Percentiles rank a stretch among this genome's conserved stretches.
Evolutionary conservation across 23 tunicate genomes (phyloP).

Genomic region (Ascidia mentula): DNA sequence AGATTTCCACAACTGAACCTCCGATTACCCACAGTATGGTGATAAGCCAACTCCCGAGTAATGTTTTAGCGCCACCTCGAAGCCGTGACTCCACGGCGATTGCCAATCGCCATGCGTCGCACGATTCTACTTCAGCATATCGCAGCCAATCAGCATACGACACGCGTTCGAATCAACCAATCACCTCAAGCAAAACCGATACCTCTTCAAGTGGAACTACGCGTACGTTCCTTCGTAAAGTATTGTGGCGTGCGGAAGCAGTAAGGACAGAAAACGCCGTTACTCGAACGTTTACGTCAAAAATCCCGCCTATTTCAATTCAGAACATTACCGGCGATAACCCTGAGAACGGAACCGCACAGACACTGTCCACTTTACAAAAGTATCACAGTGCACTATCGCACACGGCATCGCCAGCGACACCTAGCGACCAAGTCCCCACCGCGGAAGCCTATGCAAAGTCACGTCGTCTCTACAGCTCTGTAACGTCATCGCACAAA

Average conservation of each 20-base stretch:
- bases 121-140: not conserved
- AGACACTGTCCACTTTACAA: not conserved
- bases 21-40: not conserved
- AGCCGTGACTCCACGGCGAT: not conserved
- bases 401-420: not conserved
- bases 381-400: not conserved
- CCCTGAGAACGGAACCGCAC: not conserved
- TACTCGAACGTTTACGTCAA: not conserved
- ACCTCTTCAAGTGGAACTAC: constrained; percentile 6
- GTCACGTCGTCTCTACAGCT: not conserved
- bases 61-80: not conserved
- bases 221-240: constrained; percentile 2
- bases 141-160: constrained; percentile 4
- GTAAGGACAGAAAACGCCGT: not conserved
- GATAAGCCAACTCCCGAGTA: too few relatives aligned
- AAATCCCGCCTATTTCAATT: not conserved
- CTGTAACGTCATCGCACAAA: not conserved
- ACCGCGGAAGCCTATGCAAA: not conserved
- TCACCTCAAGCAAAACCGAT: constrained; percentile 1
- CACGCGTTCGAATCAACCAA: constrained; percentile 8
- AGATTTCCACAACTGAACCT: not conserved
- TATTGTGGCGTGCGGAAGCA: not conserved
- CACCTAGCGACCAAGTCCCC: not conserved
- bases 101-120: not conserved
- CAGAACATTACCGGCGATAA: not conserved